Evolutionary conservation across 2,797 vertebrate genomes (phyloP).

Genomic region (Antrozous pallidus): DNA sequence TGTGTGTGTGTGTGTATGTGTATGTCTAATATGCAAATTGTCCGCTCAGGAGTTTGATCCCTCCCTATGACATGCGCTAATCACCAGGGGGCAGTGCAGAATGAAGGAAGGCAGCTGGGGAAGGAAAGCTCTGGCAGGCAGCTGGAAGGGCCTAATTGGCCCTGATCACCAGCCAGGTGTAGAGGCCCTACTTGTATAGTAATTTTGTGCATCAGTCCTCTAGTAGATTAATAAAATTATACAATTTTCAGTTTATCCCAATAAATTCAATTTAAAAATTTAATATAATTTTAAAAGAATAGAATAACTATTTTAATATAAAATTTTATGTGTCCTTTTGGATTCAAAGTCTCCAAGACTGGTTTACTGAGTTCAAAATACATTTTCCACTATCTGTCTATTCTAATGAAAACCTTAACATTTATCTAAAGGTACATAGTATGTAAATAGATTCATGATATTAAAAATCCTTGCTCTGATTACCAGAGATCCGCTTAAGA

Average conservation of each 20-base stretch:
- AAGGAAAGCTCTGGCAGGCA: no score
- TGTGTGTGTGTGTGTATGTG: no score
- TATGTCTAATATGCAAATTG: no score
- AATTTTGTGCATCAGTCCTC: no score
- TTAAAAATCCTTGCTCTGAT: constrained; percentile 1
- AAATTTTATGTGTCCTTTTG: not conserved
- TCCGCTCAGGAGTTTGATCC: no score
- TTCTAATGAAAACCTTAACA: constrained; percentile 17
- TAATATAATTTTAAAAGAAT: not conserved
- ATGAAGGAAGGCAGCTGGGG: no score
- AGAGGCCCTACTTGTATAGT: no score
- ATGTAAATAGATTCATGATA: fast-evolving
- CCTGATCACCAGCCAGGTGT: no score
- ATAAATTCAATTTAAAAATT: not conserved
- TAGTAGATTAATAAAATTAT: not conserved
- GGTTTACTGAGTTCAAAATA: not conserved
- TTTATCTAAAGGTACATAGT: not conserved
- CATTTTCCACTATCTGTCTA: not conserved
- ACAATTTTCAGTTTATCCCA: not conserved
- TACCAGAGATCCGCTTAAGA: not conserved
- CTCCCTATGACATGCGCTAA: no score
- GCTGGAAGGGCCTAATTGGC: no score
- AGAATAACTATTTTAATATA: not conserved
- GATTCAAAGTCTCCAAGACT: not conserved
- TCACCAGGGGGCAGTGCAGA: no score